A percentile compares a stretch with the other conserved stretches of the same genome.
Conservation (phyloP, 2,797 vertebrate species). For the Galago senegalensis region DNA sequence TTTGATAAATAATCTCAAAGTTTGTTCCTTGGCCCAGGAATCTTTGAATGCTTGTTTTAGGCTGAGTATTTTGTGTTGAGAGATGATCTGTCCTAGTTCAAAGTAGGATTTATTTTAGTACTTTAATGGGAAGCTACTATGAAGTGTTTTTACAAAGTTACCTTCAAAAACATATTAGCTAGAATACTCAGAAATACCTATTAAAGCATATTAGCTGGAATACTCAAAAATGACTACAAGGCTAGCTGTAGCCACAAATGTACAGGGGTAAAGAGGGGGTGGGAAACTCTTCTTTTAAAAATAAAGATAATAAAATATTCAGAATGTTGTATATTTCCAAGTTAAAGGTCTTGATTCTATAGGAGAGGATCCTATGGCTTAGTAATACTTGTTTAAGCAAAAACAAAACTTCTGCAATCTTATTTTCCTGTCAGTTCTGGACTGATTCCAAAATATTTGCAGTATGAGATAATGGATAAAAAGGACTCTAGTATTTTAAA, state of each 20-base stretch:
- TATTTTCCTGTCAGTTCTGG: conserved; percentile 67
- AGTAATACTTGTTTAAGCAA: conserved; percentile 59
- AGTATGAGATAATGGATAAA: conserved; percentile 28
- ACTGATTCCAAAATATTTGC: conserved; percentile 67
- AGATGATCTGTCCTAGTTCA: conserved; percentile 51
- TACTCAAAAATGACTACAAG: conserved; percentile 23
- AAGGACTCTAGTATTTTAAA: conserved; percentile 29
- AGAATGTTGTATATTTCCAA: not conserved
- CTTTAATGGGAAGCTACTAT: conserved; percentile 55
- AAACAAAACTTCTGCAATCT: not conserved
- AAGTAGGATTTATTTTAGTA: conserved; percentile 42
- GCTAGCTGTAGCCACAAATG: not conserved
- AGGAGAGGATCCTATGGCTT: conserved; percentile 21
- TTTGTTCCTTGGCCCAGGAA: conserved; percentile 32
- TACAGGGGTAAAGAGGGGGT: not conserved
- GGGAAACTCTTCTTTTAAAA: conserved; percentile 10
- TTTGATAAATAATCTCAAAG: conserved; percentile 3
- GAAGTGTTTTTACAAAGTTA: conserved; percentile 30
- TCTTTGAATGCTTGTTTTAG: conserved; percentile 49
- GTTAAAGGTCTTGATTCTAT: conserved; percentile 46
- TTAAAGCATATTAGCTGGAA: conserved; percentile 44
- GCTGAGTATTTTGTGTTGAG: conserved; percentile 45
- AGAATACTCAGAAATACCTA: conserved; percentile 2
- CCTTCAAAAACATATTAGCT: conserved; percentile 49
- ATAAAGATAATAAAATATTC: conserved; percentile 7